Evolutionary conservation across 1,140 invertebrate genomes (phyloP).

Genomic region (Pentalonia nigronervosa): DNA sequence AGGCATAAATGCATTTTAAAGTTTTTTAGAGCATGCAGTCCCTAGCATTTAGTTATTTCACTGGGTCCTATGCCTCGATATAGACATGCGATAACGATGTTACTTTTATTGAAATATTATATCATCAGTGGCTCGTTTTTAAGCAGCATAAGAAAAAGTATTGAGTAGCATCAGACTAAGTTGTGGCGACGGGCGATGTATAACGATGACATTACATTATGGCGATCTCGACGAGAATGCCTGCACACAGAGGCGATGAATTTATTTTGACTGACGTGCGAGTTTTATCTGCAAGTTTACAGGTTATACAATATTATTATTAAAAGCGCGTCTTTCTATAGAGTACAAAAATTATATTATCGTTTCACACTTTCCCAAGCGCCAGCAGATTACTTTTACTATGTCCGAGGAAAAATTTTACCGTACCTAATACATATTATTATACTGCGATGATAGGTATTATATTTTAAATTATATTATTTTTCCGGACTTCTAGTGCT

Average conservation of each 20-base stretch:
- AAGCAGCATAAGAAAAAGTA: background rate
- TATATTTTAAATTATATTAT: background rate
- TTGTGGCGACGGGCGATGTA: background rate
- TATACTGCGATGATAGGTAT: background rate
- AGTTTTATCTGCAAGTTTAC: background rate
- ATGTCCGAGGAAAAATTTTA: background rate
- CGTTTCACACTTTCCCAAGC: background rate
- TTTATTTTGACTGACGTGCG: conserved; percentile 15
- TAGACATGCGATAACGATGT: background rate
- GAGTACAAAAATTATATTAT: background rate
- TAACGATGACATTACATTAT: background rate
- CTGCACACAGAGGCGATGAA: background rate
- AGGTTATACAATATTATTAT: background rate
- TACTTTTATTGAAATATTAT: background rate
- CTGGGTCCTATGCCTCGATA: background rate
- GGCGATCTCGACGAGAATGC: background rate
- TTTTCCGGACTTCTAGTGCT: background rate
- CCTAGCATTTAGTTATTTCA: background rate
- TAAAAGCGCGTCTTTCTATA: background rate
- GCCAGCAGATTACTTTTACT: background rate
- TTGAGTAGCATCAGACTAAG: background rate
- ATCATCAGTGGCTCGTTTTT: background rate
- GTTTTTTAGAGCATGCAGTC: too few relatives aligned
- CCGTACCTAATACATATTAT: background rate
- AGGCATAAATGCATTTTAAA: too few relatives aligned